Evolutionary conservation across 2,888 invertebrate species (phyloP), one percentile per base, ranked within the genome.

Genomic region (Aphidoletes aphidimyza): DNA sequence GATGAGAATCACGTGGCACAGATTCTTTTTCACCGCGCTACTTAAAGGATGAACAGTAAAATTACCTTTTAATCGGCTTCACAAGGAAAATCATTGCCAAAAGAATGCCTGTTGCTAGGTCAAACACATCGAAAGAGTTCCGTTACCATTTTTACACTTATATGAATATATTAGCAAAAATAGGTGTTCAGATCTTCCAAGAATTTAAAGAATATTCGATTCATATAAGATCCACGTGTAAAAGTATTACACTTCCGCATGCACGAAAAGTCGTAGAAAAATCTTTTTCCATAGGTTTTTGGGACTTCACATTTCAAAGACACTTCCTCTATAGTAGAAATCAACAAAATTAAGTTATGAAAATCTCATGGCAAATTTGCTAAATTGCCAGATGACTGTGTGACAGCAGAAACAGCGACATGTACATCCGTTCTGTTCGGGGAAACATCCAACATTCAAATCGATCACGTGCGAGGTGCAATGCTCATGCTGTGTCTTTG

Each of bases 381-480:
- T 22, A 54, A 54, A 14, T 54, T 54, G 22, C 5, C 22, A 26
- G 5, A 54, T 54, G 30, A 69, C 30, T 69, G 11, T n/a, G n/a
- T n/a, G n/a, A n/a, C n/a, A n/a, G 69, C 26, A 34, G 34, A 69
- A 34, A 69, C 30, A 69, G 69, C 34, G 69, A 69, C 30, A 11
- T 9, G 42, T 3, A 22, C 22, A 54, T 54, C 54, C 69, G 69
- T 69, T 69, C 69, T 14, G 42, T 42, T 42, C 8, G 14, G 30
- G 54, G 54, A 54, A 54, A 54, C 54, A 22, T 54, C 22, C 54
- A 69, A 26, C 5, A n/a, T 69, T 69, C 30, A 30, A 54, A 30
- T 69, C 34, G 69, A 69, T 69, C 69, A 69, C 69, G 69, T 69
- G 69, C 69, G 34, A 69, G 30, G 69, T 69, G 69, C 69, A n/a